phyloP scores from a whole-genome alignment of 2,797 vertebrate genomes.

The Strix occidentalis region DNA sequence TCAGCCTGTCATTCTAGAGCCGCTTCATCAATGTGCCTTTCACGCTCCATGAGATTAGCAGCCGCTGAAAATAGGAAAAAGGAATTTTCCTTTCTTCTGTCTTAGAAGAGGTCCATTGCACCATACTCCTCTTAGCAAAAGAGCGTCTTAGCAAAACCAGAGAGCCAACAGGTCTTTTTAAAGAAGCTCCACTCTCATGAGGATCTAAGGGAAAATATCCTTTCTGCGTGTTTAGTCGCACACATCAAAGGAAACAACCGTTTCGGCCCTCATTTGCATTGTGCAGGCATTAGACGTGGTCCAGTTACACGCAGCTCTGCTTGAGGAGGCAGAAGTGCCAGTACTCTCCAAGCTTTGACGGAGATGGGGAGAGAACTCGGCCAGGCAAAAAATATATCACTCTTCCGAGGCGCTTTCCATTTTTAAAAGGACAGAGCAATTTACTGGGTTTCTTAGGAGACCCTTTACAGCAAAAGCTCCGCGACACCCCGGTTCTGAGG shows the following conservation, averaged over 20 bases:
- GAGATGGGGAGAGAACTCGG: slow-evolving; percentile 20
- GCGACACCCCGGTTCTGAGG: accelerated
- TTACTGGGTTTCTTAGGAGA: slow-evolving; percentile 1
- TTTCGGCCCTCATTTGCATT: slow-evolving; percentile 52
- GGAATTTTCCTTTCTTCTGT: slow-evolving; percentile 38
- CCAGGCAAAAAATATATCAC: slow-evolving; percentile 32
- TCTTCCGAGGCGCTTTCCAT: slow-evolving; percentile 16
- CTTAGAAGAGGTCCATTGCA: slow-evolving; percentile 17
- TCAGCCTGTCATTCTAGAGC: slow-evolving; percentile 24
- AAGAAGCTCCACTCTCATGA: slow-evolving; percentile 27
- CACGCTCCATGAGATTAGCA: slow-evolving; percentile 47
- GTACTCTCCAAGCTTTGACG: neutral
- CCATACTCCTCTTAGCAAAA: neutral
- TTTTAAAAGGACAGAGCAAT: slow-evolving; percentile 50
- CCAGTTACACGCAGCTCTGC: slow-evolving; percentile 49
- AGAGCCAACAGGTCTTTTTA: slow-evolving; percentile 62
- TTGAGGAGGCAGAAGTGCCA: slow-evolving; percentile 21
- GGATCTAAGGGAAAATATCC: slow-evolving; percentile 39
- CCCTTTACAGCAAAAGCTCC: neutral
- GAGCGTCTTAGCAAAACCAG: neutral
- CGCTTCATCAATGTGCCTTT: slow-evolving; percentile 56
- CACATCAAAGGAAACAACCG: slow-evolving; percentile 62
- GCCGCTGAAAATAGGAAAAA: slow-evolving; percentile 12
- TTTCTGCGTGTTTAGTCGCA: slow-evolving; percentile 62
- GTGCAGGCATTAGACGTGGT: slow-evolving; percentile 64